Evolutionary conservation across 2,113 vertebrate genomes (phyloP).

Genomic region (Microcebus jonahi): DNA sequence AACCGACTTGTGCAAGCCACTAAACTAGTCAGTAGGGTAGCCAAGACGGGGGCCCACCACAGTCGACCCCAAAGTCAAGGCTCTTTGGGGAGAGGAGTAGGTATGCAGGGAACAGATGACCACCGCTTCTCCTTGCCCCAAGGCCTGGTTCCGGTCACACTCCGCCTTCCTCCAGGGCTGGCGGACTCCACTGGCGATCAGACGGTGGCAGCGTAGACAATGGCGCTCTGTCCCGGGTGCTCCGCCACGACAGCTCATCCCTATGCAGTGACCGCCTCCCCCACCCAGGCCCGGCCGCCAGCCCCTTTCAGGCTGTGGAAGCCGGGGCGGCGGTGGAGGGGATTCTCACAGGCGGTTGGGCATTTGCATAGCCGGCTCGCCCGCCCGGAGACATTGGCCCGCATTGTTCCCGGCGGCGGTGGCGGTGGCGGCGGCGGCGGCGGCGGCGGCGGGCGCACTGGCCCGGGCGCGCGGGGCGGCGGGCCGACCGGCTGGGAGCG

Average conservation of each 20-base stretch:
- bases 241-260: constrained; percentile 85
- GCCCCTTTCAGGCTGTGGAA: constrained; percentile 84
- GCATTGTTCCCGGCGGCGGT: constrained; percentile 82
- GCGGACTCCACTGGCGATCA: constrained; percentile 77
- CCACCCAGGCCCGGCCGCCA: constrained; percentile 70
- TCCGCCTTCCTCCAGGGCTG: not conserved
- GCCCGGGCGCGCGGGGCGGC: constrained; percentile 26
- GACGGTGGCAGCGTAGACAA: constrained; percentile 81
- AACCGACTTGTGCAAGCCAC: not conserved
- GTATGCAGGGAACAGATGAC: not conserved
- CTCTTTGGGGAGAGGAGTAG: not conserved
- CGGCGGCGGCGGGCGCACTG: no score
- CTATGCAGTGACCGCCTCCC: constrained; percentile 81
- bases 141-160: not conserved
- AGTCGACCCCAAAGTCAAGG: not conserved
- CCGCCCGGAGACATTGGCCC: constrained; percentile 84
- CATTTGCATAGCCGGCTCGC: constrained; percentile 87
- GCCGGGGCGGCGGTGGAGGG: constrained; percentile 78
- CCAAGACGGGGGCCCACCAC: rapidly evolving
- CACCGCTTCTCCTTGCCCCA: not conserved
- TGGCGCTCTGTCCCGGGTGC: constrained; percentile 83
- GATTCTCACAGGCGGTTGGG: constrained; percentile 81
- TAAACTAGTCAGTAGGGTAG: not conserved
- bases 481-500: constrained; percentile 1
- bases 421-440: no score